Evolutionary conservation across 2,797 vertebrate genomes (phyloP).

Genomic region (Alectoris magna): DNA sequence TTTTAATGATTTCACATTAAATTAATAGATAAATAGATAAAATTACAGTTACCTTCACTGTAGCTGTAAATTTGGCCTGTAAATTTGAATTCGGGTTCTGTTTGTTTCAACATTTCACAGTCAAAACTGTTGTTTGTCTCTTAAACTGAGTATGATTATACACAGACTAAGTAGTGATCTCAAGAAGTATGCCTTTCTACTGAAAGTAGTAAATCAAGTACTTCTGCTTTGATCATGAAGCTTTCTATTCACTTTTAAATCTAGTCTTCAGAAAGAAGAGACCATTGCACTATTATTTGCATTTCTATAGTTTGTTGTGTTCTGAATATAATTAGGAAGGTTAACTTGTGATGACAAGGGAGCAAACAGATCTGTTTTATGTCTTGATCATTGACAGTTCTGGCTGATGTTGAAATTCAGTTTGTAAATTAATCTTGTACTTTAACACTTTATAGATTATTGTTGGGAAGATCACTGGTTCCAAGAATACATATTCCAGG

Average conservation of each 20-base stretch:
- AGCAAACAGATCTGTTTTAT: neutral
- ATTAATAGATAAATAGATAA: too few relatives aligned
- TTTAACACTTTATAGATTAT: neutral
- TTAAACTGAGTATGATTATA: neutral
- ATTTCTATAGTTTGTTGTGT: neutral
- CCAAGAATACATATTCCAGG: neutral
- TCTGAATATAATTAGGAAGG: neutral
- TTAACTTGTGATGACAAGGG: neutral
- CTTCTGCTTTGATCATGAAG: neutral
- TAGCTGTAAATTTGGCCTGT: neutral
- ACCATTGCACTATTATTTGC: neutral
- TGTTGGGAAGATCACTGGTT: neutral
- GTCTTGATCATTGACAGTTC: neutral
- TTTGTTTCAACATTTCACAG: neutral
- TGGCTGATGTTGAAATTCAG: constrained; percentile 11
- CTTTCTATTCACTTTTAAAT: neutral
- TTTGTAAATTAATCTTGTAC: constrained; percentile 22
- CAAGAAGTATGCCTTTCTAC: neutral
- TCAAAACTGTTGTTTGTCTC: neutral
- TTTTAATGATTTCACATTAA: neutral
- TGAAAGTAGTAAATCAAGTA: neutral
- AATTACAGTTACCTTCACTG: neutral
- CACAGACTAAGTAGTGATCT: neutral
- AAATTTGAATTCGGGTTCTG: neutral
- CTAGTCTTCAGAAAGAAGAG: neutral